Conservation (phyloP, 2,113 vertebrate species). For the Catharus minimus region DNA sequence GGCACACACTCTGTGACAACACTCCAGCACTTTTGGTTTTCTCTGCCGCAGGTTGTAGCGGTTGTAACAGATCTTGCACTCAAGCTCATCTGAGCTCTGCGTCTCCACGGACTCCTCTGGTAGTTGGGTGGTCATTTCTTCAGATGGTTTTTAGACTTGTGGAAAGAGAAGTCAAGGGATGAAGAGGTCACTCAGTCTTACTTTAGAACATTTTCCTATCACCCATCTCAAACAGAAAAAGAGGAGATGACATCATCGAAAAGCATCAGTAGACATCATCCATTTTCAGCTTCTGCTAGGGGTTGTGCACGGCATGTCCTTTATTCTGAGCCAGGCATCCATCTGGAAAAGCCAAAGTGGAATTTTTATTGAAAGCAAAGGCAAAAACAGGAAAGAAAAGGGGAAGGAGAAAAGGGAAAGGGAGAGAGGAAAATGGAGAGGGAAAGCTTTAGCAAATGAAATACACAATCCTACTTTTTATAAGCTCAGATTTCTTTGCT, state of each 20-base stretch:
- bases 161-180: background rate
- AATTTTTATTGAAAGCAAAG: slow-evolving; percentile 38
- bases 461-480: background rate
- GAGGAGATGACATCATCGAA: background rate
- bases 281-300: slow-evolving; percentile 52
- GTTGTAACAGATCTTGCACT: slow-evolving; percentile 97
- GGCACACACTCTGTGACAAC: slow-evolving; percentile 90
- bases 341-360: slow-evolving; percentile 25
- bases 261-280: background rate
- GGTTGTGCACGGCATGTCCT: background rate
- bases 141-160: background rate
- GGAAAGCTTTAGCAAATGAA: background rate
- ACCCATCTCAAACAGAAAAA: background rate
- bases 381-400: background rate
- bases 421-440: background rate
- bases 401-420: background rate
- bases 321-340: background rate
- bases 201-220: background rate
- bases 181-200: background rate
- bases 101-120: slow-evolving; percentile 69
- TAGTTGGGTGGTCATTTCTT: slow-evolving; percentile 78
- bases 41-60: slow-evolving; percentile 84
- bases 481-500: background rate
- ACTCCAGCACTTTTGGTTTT: slow-evolving; percentile 89
- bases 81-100: slow-evolving; percentile 82